Conservation (phyloP, 2,113 vertebrate genomes). For the Scomber scombrus region DNA sequence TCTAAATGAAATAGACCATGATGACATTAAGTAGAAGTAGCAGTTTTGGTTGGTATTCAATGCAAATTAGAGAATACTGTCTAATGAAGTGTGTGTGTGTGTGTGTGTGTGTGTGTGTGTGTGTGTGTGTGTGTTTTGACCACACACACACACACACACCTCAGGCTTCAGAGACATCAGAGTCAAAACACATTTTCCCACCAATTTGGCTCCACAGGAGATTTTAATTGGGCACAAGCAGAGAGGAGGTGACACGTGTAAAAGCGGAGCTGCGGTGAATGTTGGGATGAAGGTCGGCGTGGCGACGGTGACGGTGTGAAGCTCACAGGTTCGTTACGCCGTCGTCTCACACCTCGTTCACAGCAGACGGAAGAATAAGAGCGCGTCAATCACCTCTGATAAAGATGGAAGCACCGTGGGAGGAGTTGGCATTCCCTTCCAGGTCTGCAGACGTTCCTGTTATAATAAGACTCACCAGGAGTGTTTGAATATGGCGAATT, state of each 20-base stretch:
- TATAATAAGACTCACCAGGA: no score
- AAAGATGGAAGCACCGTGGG: no score
- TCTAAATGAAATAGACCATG: constrained; percentile 17
- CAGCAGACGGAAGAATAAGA: no score
- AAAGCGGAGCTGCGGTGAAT: not conserved
- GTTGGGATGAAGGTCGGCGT: not conserved
- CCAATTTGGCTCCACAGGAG: constrained; percentile 12
- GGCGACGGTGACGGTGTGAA: not conserved
- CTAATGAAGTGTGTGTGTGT: constrained; percentile 35
- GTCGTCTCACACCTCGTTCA: no score
- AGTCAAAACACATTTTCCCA: constrained; percentile 27
- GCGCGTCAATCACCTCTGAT: no score
- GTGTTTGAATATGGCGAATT: no score
- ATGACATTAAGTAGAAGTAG: constrained; percentile 19
- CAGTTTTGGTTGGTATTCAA: constrained; percentile 18
- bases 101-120: no score
- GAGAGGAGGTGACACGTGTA: constrained; percentile 3
- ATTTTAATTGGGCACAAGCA: constrained; percentile 46
- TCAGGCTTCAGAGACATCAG: constrained; percentile 17
- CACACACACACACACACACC: constrained; percentile 22
- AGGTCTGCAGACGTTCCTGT: no score
- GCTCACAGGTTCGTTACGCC: not conserved
- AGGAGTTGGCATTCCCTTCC: no score
- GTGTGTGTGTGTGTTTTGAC: not conserved
- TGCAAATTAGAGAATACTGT: constrained; percentile 43